Evolutionary conservation across 1,140 invertebrate genomes (phyloP).

Genomic region (Camponotus vicinus): DNA sequence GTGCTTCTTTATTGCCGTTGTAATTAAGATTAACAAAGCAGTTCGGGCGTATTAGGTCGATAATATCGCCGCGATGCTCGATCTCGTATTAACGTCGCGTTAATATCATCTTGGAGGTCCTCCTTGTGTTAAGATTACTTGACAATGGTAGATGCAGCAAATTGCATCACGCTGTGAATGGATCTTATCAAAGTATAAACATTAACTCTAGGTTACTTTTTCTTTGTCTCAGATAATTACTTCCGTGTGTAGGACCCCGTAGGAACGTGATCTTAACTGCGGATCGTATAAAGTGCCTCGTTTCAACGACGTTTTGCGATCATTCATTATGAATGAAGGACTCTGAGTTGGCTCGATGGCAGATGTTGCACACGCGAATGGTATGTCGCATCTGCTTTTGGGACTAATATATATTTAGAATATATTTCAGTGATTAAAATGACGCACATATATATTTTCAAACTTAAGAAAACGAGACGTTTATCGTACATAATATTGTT

Average conservation of each 20-base stretch:
- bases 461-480: background rate
- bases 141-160: background rate
- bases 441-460: background rate
- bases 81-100: constrained; percentile 20
- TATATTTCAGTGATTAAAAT: constrained; percentile 26
- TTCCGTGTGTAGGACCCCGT: constrained; percentile 7
- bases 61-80: constrained; percentile 45
- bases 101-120: constrained; percentile 34
- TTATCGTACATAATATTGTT: no score
- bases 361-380: background rate
- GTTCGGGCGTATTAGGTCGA: constrained; percentile 40
- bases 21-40: constrained; percentile 67
- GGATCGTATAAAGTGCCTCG: background rate
- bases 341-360: background rate
- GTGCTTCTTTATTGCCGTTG: constrained; percentile 45
- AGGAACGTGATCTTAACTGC: constrained; percentile 32
- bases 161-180: constrained; percentile 8
- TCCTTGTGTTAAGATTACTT: constrained; percentile 22
- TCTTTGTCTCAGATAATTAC: constrained; percentile 27
- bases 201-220: constrained; percentile 33
- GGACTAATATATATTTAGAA: background rate
- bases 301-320: constrained; percentile 7
- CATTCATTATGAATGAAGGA: background rate
- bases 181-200: constrained; percentile 40
- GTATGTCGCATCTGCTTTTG: background rate